Conservation (phyloP, 2,888 invertebrate genomes). For the Trichogramma evanescens region DNA sequence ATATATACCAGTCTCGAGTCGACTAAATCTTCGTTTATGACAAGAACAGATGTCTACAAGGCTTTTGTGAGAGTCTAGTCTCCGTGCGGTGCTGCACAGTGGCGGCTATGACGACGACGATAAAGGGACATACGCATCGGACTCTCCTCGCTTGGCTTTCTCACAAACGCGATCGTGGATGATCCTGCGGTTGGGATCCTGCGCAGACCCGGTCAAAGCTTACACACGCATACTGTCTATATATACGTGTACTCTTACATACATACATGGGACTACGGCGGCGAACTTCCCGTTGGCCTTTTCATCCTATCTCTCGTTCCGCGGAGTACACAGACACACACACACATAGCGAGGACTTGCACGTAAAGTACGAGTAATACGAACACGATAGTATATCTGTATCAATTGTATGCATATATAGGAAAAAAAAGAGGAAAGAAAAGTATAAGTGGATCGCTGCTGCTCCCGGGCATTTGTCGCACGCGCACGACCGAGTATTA, state of each 20-base stretch:
- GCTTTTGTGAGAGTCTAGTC: conserved; percentile 41
- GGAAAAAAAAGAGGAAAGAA: neutral
- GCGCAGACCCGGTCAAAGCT: no score
- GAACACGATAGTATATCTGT: conserved; percentile 44
- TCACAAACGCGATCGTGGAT: neutral
- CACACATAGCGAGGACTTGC: conserved; percentile 27
- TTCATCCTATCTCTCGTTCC: conserved; percentile 27
- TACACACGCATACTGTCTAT: no score
- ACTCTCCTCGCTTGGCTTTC: neutral
- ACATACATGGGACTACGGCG: no score
- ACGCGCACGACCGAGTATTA: conserved; percentile 39
- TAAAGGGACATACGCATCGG: neutral
- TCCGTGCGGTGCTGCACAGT: conserved; percentile 27
- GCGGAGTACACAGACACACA: conserved; percentile 20
- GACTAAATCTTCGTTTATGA: conserved; percentile 43
- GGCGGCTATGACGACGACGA: conserved; percentile 35
- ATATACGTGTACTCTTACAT: no score
- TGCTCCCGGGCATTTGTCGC: conserved; percentile 34
- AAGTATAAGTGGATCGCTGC: conserved; percentile 9
- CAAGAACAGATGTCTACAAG: conserved; percentile 46
- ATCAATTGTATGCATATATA: conserved; percentile 47
- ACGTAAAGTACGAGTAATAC: conserved; percentile 29
- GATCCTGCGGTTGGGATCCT: no score
- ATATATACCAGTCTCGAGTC: neutral
- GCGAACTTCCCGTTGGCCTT: conserved; percentile 3